A percentile compares a stretch with the other conserved stretches of the same genome.
These are phyloP conservation scores for Synergus umbraculus DNA, from an alignment of 2,888 invertebrate species.

Conservation along the genomic window DNA sequence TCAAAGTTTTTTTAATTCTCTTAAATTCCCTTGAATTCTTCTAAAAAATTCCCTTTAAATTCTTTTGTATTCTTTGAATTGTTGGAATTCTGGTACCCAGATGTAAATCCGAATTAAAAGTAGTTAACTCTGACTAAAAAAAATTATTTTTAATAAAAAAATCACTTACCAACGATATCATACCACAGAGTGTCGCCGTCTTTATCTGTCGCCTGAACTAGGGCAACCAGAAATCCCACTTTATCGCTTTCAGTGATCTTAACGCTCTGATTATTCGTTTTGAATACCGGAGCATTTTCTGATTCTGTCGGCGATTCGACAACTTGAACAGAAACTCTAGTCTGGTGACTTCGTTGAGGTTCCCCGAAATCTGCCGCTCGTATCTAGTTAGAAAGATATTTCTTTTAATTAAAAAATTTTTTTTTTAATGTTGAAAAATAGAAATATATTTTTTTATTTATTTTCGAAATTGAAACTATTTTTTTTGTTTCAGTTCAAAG, in stretches of 20 bases:
- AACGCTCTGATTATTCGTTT: slow-evolving; percentile 83
- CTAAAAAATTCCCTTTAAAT: too few relatives aligned
- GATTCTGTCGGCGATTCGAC: slow-evolving; percentile 81
- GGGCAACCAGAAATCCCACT: slow-evolving; percentile 91
- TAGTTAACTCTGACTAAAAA: neutral
- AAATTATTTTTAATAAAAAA: slow-evolving; percentile 3
- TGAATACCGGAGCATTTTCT: slow-evolving; percentile 82
- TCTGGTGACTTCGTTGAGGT: slow-evolving; percentile 86
- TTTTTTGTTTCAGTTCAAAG: neutral
- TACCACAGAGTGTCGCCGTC: slow-evolving; percentile 95
- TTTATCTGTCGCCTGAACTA: slow-evolving; percentile 90
- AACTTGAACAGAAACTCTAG: slow-evolving; percentile 86
- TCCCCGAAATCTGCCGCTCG: slow-evolving; percentile 90
- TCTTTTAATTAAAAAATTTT: slow-evolving; percentile 3
- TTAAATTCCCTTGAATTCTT: too few relatives aligned
- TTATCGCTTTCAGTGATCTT: slow-evolving; percentile 91
- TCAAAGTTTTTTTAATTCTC: too few relatives aligned
- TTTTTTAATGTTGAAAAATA: neutral
- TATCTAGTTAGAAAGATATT: slow-evolving; percentile 79
- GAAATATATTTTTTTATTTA: too few relatives aligned
- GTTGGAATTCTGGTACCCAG: too few relatives aligned
- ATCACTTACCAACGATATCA: slow-evolving; percentile 88
- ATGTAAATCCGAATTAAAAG: too few relatives aligned
- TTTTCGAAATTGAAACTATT: neutral
- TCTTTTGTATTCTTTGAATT: too few relatives aligned